Evolutionary conservation across 2,888 invertebrate species (phyloP), one percentile per base, ranked within the genome.

Genomic region (Leptopterna dolabrata): DNA sequence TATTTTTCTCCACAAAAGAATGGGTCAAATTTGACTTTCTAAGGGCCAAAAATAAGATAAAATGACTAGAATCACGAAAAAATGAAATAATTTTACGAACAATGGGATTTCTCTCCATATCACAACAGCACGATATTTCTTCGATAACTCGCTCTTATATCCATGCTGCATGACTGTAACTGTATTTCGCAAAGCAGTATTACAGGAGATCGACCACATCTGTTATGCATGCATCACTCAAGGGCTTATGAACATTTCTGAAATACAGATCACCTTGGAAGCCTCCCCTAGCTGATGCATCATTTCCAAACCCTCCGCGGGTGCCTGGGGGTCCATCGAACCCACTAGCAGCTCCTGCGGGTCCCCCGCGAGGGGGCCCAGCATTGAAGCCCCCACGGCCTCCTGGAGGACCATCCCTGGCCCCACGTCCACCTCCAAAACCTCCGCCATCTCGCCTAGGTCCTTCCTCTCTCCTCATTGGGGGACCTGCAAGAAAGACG

Each of bases 401-500:
- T 24, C 24, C 80, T 80, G 45, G 51, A n/a, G 45, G 80, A 4
- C 45, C 51, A n/a, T 80, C 80, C 43, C 51, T 27, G 51, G 29
- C 29, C 2, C 24, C 24, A 24, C 11, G 24, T 27, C 51, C 51
- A 41, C 78, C 78, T 80, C 80, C 80, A 19, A 80, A 80, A 14
- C 80, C 51, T 16, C 80, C 51, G 14, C 78, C 19, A 30, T 41
- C 43, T 47, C 43, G 45, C 16, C 41, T 24, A 0, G 63, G 63
- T 19, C 51, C 70, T 29, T 82, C 63, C 11, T 51, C 30, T 11
- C 82, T 43, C 24, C 78, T 78, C 9, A 14, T 19, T 24, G 78
- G 47, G 16, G 78, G 27, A 78, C 78, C 78, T 78, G 63, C 63
- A 63, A n/a, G 19, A 63, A 24, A 63, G 63, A 63, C 63, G 24